These are phyloP conservation scores for Sebastiscus tertius DNA, from an alignment of 2,797 vertebrate genomes.

Conservation along the genomic window DNA sequence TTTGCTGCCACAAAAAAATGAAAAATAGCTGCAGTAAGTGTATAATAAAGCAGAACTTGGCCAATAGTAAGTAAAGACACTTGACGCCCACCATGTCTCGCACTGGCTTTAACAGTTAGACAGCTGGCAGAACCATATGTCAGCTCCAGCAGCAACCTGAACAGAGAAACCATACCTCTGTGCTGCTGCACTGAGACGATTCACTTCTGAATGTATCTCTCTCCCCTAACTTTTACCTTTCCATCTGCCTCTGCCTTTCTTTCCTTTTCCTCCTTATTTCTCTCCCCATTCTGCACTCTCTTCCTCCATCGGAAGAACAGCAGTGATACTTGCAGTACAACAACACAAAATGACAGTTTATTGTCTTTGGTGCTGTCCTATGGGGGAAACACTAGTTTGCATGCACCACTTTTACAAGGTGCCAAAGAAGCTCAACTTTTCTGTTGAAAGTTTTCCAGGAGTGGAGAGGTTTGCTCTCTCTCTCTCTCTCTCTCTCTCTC, in stretches of 20 bases:
- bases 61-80: neutral
- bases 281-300: neutral
- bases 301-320: neutral
- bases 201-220: neutral
- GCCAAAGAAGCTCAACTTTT: neutral
- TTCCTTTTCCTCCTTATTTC: neutral
- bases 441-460: neutral
- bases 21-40: neutral
- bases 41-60: neutral
- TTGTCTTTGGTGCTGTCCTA: constrained; percentile 6
- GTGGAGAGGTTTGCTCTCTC: neutral
- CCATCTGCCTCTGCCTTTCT: neutral
- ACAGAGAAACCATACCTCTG: neutral
- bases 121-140: constrained; percentile 15
- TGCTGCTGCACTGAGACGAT: neutral
- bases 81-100: neutral
- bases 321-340: neutral
- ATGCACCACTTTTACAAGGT: neutral
- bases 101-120: constrained; percentile 13
- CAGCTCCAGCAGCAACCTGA: constrained; percentile 17
- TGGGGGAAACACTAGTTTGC: constrained; percentile 5
- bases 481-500: neutral
- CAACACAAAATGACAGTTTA: constrained; percentile 6
- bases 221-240: neutral
- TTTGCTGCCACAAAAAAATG: neutral